phyloP scores from a whole-genome alignment of 2,888 invertebrate genomes.

The Drosophila pseudotalamancana region DNA sequence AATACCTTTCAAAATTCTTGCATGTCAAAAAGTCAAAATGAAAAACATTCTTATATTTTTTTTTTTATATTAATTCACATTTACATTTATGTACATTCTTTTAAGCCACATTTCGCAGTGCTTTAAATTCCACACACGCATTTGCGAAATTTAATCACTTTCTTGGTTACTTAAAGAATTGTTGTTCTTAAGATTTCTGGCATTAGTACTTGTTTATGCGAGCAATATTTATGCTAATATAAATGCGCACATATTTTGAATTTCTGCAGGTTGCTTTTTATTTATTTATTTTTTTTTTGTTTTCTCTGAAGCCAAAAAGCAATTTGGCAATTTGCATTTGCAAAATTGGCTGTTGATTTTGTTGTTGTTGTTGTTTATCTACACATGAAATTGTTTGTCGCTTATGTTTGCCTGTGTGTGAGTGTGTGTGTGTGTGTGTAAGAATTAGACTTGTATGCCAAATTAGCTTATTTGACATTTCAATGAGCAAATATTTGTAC shows the following conservation, averaged over 20 bases:
- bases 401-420: slow-evolving; percentile 12
- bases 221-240: slow-evolving; percentile 58
- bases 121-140: not conserved
- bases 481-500: slow-evolving; percentile 68
- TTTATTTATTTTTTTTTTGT: not conserved
- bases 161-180: not conserved
- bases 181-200: not conserved
- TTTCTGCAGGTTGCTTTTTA: slow-evolving; percentile 13
- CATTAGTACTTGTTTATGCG: slow-evolving; percentile 2
- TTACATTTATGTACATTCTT: too few species aligned
- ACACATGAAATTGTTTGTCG: slow-evolving; percentile 58
- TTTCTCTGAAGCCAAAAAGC: slow-evolving; percentile 20
- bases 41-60: too few species aligned
- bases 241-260: slow-evolving; percentile 58
- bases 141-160: not conserved
- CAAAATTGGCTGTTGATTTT: slow-evolving; percentile 28
- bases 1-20: too few species aligned
- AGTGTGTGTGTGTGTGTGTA: slow-evolving; percentile 6
- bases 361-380: slow-evolving; percentile 28
- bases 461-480: slow-evolving; percentile 79
- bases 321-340: slow-evolving; percentile 53
- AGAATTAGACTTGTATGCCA: slow-evolving; percentile 60
- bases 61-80: too few species aligned
- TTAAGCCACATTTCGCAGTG: not conserved
- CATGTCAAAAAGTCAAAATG: too few species aligned